Evolutionary conservation across 1,140 invertebrate species (phyloP).

Genomic region (Bombus soroeensis): DNA sequence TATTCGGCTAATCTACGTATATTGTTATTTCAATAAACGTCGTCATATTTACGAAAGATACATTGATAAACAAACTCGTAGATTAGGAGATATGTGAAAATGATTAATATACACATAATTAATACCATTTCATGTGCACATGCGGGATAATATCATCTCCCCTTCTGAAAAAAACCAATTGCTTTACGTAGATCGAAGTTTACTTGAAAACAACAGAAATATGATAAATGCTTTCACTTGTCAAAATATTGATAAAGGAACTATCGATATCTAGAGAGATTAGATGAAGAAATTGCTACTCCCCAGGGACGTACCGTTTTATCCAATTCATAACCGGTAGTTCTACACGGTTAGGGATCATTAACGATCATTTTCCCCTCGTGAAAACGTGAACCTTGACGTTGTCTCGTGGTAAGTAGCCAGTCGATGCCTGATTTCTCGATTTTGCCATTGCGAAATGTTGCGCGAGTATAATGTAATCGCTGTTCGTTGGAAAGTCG

Average conservation of each 20-base stretch:
- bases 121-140: neutral
- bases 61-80: neutral
- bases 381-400: constrained; percentile 50
- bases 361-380: constrained; percentile 60
- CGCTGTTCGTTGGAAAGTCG: constrained; percentile 7
- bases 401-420: neutral
- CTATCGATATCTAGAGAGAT: constrained; percentile 15
- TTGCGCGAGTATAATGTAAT: constrained; percentile 41
- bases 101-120: neutral
- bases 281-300: constrained; percentile 45
- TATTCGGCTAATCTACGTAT: neutral
- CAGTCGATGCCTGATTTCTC: constrained; percentile 36
- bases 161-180: neutral
- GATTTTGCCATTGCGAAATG: constrained; percentile 50
- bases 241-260: constrained; percentile 13
- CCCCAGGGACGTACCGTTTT: constrained; percentile 52
- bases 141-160: neutral
- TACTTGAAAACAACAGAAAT: neutral
- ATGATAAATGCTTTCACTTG: neutral
- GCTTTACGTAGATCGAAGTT: neutral
- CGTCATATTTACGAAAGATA: neutral
- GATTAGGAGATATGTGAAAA: neutral
- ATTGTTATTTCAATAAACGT: neutral
- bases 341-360: constrained; percentile 34
- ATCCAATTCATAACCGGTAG: constrained; percentile 53